phyloP scores from a whole-genome alignment of 92 coral and sea anemone species.

The Actinostola sp. region DNA sequence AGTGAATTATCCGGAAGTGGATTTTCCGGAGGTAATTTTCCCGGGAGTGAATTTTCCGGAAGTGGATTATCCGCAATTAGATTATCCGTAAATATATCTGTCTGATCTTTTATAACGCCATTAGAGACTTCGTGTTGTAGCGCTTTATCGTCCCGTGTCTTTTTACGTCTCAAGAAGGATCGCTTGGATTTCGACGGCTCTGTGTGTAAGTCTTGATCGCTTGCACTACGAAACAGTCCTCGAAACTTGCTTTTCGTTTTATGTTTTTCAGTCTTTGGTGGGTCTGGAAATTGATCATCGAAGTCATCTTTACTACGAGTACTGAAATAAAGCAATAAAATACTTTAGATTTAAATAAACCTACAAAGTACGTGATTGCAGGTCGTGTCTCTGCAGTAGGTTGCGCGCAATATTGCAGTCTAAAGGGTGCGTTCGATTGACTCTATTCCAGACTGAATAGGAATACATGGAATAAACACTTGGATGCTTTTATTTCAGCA shows the following conservation, averaged over 20 bases:
- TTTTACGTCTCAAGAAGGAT: slow-evolving; percentile 50
- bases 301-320: slow-evolving; percentile 64
- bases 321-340: slow-evolving; percentile 29
- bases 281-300: slow-evolving; percentile 27
- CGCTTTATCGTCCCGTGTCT: background rate
- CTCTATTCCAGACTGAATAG: too few species aligned
- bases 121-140: slow-evolving; percentile 7
- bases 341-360: background rate
- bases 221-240: slow-evolving; percentile 81
- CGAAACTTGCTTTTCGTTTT: slow-evolving; percentile 44
- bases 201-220: slow-evolving; percentile 78
- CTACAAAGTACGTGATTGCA: too few species aligned
- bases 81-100: background rate
- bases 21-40: background rate
- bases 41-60: slow-evolving; percentile 36
- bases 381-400: too few species aligned
- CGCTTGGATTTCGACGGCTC: slow-evolving; percentile 50
- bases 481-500: too few species aligned
- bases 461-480: too few species aligned
- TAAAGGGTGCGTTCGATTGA: too few species aligned
- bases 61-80: background rate
- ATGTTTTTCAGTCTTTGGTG: slow-evolving; percentile 13
- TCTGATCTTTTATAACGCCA: slow-evolving; percentile 10
- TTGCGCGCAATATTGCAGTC: too few species aligned
- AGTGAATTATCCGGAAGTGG: slow-evolving; percentile 16